Percentiles rank a stretch among this genome's conserved stretches.
These are phyloP conservation scores for Epirrita christyi DNA, from an alignment of 2,888 invertebrate genomes.

Conservation along the genomic window DNA sequence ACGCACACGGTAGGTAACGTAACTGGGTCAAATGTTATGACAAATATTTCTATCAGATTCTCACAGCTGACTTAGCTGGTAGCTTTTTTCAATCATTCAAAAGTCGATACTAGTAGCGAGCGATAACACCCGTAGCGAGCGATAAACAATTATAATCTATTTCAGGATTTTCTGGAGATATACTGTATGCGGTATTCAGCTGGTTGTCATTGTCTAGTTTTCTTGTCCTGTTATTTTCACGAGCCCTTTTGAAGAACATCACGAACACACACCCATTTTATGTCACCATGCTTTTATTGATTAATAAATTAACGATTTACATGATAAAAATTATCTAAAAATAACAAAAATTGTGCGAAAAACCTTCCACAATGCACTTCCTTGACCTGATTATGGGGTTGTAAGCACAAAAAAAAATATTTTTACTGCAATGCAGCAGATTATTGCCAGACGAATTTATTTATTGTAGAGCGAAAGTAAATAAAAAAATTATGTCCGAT, in stretches of 20 bases:
- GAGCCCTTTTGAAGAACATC: constrained; percentile 58
- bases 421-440: constrained; percentile 30
- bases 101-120: constrained; percentile 43
- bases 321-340: constrained; percentile 65
- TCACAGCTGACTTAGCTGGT: constrained; percentile 30
- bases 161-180: constrained; percentile 50
- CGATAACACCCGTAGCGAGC: constrained; percentile 30
- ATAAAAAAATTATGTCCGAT: no score
- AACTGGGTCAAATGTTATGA: constrained; percentile 81
- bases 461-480: neutral
- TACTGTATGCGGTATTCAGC: constrained; percentile 72
- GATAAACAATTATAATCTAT: constrained; percentile 42
- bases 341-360: constrained; percentile 64
- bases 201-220: constrained; percentile 58
- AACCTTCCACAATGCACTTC: constrained; percentile 69
- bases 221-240: constrained; percentile 57
- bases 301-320: constrained; percentile 49
- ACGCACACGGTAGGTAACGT: constrained; percentile 73
- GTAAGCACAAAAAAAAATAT: constrained; percentile 18
- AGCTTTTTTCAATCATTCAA: constrained; percentile 39
- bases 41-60: constrained; percentile 55
- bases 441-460: constrained; percentile 25
- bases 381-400: constrained; percentile 65
- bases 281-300: constrained; percentile 57
- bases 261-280: constrained; percentile 51